phyloP scores from a whole-genome alignment of 2,797 vertebrate species.

The Heterohyrax brucei region DNA sequence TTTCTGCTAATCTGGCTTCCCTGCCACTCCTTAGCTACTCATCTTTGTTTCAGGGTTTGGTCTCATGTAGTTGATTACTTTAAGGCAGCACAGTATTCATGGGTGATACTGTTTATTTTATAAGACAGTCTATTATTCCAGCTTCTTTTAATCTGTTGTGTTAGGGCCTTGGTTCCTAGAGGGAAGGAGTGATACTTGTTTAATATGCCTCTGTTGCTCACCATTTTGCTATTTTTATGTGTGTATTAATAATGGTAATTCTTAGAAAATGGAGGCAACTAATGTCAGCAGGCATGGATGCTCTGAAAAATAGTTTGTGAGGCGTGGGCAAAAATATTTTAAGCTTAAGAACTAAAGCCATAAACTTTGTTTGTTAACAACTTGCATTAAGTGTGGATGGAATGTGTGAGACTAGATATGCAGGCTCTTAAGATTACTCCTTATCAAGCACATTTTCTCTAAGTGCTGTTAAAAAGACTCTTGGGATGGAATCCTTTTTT shows the following conservation, averaged over 20 bases:
- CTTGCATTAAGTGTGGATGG: constrained; percentile 10
- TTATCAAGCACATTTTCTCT: constrained; percentile 18
- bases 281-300: not conserved
- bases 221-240: constrained; percentile 35
- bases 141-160: constrained; percentile 15
- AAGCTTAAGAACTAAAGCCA: constrained; percentile 16
- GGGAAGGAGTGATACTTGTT: constrained; percentile 52
- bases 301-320: constrained; percentile 56
- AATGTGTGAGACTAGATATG: constrained; percentile 22
- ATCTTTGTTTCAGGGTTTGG: too few species aligned
- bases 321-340: not conserved
- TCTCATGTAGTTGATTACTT: too few species aligned
- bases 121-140: too few species aligned
- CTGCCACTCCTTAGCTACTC: too few species aligned
- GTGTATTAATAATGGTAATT: not conserved
- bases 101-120: too few species aligned
- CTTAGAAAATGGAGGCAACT: constrained; percentile 18
- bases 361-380: not conserved
- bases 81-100: too few species aligned
- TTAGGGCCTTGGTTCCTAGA: constrained; percentile 53
- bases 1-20: too few species aligned
- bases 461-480: constrained; percentile 61
- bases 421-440: constrained; percentile 58
- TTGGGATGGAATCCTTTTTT: constrained; percentile 33
- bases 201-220: constrained; percentile 48